A percentile compares a stretch with the other conserved stretches of the same genome.
These are phyloP conservation scores for Cranoglanis bouderius DNA, from an alignment of 2,113 vertebrate species.

Conservation along the genomic window DNA sequence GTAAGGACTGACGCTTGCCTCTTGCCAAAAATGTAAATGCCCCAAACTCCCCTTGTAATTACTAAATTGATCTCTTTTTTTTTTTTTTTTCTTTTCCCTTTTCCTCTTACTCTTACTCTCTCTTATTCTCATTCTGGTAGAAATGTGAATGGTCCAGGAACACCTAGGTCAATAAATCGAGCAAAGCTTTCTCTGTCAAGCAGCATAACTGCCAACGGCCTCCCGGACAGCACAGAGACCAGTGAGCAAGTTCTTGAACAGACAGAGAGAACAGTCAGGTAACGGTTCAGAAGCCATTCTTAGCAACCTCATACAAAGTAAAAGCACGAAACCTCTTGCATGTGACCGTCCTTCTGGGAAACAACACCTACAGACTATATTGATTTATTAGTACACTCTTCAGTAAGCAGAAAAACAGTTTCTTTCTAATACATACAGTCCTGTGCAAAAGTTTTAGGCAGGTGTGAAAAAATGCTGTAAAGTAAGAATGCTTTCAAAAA, in stretches of 20 bases:
- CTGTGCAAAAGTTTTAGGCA: too few species aligned
- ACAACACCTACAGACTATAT: neutral
- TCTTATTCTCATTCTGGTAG: conserved; percentile 53
- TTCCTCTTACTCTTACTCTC: conserved; percentile 4
- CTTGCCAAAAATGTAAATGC: neutral
- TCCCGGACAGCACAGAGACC: conserved; percentile 83
- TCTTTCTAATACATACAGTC: neutral
- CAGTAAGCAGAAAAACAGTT: neutral
- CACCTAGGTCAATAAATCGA: conserved; percentile 84
- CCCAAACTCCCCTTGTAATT: neutral
- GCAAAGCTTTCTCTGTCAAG: conserved; percentile 83
- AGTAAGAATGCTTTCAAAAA: too few species aligned
- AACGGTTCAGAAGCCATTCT: neutral
- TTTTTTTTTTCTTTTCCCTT: too few species aligned
- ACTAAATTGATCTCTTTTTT: neutral
- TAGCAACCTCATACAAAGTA: neutral
- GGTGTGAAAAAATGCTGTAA: too few species aligned
- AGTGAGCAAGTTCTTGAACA: conserved; percentile 77
- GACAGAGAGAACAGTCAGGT: conserved; percentile 60
- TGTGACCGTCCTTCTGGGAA: neutral
- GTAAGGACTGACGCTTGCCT: conserved; percentile 65
- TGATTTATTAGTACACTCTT: neutral
- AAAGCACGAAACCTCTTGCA: neutral
- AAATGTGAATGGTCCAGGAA: conserved; percentile 90
- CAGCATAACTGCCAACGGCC: conserved; percentile 88